Percentiles rank a stretch among this genome's conserved stretches.
These are phyloP conservation scores for Andrena cerasifolii DNA, from an alignment of 1,140 invertebrate species.

Conservation along the genomic window DNA sequence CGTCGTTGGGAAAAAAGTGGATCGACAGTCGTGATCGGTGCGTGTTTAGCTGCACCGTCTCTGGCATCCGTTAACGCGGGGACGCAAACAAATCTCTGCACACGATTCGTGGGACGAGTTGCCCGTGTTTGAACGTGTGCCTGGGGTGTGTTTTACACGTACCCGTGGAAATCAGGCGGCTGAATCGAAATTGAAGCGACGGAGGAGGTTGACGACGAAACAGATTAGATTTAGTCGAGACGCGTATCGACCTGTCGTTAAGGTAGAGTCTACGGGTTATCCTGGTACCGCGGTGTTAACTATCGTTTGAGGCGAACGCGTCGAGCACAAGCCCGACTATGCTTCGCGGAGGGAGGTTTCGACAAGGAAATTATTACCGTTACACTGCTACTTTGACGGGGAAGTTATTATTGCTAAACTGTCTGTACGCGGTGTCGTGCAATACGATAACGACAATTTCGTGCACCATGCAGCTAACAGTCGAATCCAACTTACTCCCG, in stretches of 20 bases:
- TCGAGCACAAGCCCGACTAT: neutral
- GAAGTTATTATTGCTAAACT: slow-evolving; percentile 38
- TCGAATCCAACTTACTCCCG: neutral
- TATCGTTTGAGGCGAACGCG: slow-evolving; percentile 11
- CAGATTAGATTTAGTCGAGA: slow-evolving; percentile 58
- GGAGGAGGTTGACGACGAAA: slow-evolving; percentile 48
- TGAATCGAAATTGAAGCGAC: slow-evolving; percentile 60
- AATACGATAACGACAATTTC: slow-evolving; percentile 4
- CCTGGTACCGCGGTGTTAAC: neutral
- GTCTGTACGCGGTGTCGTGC: neutral
- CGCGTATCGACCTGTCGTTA: slow-evolving; percentile 48
- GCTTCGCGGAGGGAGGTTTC: slow-evolving; percentile 6
- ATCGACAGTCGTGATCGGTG: too few relatives aligned
- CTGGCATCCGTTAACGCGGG: slow-evolving; percentile 61
- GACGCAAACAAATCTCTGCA: slow-evolving; percentile 52
- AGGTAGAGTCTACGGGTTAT: neutral
- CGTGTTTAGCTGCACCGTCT: too few relatives aligned
- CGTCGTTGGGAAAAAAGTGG: too few relatives aligned
- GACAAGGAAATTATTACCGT: slow-evolving; percentile 22
- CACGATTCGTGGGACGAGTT: slow-evolving; percentile 34
- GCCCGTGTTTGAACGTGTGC: slow-evolving; percentile 27
- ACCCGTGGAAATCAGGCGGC: slow-evolving; percentile 52
- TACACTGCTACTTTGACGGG: slow-evolving; percentile 15
- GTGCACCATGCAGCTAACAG: neutral
- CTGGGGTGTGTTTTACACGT: slow-evolving; percentile 54